Evolutionary conservation across 2,888 invertebrate species (phyloP).

Genomic region (Stenolophus ochropezus): DNA sequence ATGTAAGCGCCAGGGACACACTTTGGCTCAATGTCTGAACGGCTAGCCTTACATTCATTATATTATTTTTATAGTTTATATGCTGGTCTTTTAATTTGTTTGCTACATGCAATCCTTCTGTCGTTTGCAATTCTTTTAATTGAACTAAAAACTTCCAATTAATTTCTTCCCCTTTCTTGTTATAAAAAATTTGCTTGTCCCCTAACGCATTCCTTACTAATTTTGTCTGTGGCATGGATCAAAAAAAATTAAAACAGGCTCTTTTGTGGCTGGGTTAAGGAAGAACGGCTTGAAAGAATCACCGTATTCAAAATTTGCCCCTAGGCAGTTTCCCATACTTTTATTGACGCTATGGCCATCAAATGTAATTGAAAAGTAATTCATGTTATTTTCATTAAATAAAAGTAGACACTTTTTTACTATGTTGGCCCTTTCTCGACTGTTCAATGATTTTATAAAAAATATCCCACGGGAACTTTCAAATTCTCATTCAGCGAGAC

Average conservation of each 20-base stretch:
- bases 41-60: neutral
- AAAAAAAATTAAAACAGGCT: neutral
- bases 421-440: constrained; percentile 53
- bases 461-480: constrained; percentile 62
- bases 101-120: neutral
- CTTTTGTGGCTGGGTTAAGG: constrained; percentile 3
- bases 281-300: constrained; percentile 20
- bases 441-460: constrained; percentile 59
- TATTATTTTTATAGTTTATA: neutral
- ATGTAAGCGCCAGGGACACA: neutral
- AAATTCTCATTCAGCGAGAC: constrained; percentile 61
- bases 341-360: constrained; percentile 58
- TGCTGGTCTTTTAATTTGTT: neutral
- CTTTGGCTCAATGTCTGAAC: neutral
- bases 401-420: constrained; percentile 42
- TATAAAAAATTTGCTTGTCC: neutral
- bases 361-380: constrained; percentile 59
- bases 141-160: neutral
- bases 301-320: constrained; percentile 53
- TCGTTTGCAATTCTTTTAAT: neutral
- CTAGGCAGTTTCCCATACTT: constrained; percentile 52
- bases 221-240: constrained; percentile 41
- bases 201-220: constrained; percentile 10
- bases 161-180: neutral
- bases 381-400: constrained; percentile 47